Evolutionary conservation across 2,113 vertebrate species (phyloP).

Genomic region (Saguinus imperator): DNA sequence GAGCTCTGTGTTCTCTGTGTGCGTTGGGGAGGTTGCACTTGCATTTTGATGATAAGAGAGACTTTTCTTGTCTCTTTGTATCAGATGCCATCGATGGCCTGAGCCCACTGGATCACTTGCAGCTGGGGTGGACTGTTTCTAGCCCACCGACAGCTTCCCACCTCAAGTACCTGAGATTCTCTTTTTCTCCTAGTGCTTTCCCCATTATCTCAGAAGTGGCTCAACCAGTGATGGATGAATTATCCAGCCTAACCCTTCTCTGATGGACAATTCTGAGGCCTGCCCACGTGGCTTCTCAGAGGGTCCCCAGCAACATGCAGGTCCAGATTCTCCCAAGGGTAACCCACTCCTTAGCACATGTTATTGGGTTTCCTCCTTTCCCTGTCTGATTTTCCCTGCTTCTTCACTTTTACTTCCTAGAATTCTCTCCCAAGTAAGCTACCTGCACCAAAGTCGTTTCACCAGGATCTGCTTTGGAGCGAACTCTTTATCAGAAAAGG

Average conservation of each 20-base stretch:
- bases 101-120: background rate
- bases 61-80: background rate
- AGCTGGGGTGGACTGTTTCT: too few relatives aligned
- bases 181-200: background rate
- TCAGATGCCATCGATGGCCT: fast-evolving
- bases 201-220: background rate
- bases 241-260: background rate
- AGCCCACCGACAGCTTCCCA: background rate
- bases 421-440: background rate
- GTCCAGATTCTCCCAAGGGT: too few relatives aligned
- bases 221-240: background rate
- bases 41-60: background rate
- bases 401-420: background rate
- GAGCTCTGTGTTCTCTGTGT: background rate
- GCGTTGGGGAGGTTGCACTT: fast-evolving
- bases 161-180: background rate
- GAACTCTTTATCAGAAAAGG: background rate
- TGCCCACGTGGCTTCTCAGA: background rate
- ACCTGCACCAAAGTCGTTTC: background rate
- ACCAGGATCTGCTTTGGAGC: background rate
- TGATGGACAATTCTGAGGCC: background rate
- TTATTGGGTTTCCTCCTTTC: background rate
- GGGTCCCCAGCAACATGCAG: background rate
- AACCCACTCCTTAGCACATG: too few relatives aligned
- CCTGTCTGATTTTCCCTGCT: fast-evolving